Evolutionary conservation across 2,113 vertebrate genomes (phyloP).

Genomic region (Pelmatolapia mariae): DNA sequence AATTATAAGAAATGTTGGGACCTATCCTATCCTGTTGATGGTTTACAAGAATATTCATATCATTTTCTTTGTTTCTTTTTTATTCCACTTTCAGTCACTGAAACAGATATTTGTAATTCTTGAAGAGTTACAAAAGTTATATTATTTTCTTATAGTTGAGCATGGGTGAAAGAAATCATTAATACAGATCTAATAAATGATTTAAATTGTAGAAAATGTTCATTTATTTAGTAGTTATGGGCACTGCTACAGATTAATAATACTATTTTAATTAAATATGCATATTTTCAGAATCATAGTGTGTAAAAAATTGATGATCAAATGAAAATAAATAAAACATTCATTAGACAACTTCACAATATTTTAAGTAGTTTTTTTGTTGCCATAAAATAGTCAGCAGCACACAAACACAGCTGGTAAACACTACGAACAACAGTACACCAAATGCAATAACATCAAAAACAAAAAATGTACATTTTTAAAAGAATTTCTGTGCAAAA

Average conservation of each 20-base stretch:
- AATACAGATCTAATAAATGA: neutral
- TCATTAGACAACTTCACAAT: neutral
- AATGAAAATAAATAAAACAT: neutral
- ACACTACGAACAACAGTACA: neutral
- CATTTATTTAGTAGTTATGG: neutral
- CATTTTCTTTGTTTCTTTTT: neutral
- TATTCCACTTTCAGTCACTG: neutral
- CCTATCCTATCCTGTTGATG: neutral
- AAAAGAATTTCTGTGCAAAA: neutral
- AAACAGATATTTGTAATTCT: neutral
- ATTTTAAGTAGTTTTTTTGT: neutral
- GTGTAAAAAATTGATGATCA: neutral
- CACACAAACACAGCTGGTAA: neutral
- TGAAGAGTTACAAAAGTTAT: neutral
- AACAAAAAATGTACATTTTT: neutral
- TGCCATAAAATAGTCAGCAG: neutral
- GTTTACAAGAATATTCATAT: neutral
- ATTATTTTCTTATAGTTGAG: neutral
- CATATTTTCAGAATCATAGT: neutral
- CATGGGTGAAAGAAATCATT: neutral
- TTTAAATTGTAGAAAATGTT: neutral
- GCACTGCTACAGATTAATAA: neutral
- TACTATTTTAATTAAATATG: neutral
- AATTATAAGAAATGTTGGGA: neutral
- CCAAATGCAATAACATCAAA: neutral